phyloP scores from a whole-genome alignment of 2,113 vertebrate genomes.

The Turdus rufiventris region DNA sequence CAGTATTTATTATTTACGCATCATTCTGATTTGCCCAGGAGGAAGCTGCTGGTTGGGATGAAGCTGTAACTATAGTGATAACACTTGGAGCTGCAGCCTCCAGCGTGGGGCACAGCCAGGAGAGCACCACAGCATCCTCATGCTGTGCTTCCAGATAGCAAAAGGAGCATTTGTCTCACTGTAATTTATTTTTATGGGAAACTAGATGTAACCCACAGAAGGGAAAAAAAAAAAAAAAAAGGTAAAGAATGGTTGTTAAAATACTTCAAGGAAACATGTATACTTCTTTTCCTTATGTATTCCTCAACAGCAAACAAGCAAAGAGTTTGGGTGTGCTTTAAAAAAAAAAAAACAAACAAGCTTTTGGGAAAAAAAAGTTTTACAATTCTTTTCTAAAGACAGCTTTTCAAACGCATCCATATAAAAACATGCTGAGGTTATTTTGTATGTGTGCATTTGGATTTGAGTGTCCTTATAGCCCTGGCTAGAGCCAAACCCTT shows the following conservation, averaged over 20 bases:
- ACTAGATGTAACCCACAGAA: not conserved
- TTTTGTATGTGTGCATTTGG: not conserved
- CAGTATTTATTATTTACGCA: not conserved
- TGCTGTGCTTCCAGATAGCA: not conserved
- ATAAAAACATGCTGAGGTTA: not conserved
- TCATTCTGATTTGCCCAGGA: not conserved
- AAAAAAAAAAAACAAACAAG: too few species aligned
- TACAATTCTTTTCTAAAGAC: not conserved
- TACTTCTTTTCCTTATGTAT: not conserved
- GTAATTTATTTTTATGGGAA: not conserved
- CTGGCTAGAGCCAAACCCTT: not conserved
- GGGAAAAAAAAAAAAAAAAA: not conserved
- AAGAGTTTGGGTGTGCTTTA: not conserved
- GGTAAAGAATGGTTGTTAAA: not conserved
- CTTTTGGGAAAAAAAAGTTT: not conserved
- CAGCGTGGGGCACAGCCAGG: not conserved
- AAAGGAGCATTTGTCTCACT: not conserved
- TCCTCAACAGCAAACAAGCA: not conserved
- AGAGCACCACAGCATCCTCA: not conserved
- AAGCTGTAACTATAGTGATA: not conserved
- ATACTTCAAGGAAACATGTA: not conserved
- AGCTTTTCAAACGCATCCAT: not conserved
- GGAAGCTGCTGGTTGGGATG: not conserved
- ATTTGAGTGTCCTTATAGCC: not conserved
- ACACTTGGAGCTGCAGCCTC: not conserved